A percentile compares a stretch with the other conserved stretches of the same genome.
These are phyloP conservation scores for Etheostoma spectabile DNA, from an alignment of 2,113 vertebrate genomes.

Conservation along the genomic window DNA sequence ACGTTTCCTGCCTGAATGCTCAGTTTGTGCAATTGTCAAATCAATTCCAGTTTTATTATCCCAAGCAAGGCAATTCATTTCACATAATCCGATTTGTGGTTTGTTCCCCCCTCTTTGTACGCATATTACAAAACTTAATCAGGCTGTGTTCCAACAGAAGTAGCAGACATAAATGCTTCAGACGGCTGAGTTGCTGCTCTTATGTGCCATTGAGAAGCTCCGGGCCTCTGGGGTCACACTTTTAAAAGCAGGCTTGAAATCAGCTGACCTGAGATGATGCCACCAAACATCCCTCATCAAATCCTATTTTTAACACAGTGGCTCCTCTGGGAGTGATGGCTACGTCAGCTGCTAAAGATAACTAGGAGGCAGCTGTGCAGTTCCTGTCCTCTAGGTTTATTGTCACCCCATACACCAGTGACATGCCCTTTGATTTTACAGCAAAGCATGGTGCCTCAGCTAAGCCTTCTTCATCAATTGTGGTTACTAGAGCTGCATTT, in stretches of 20 bases:
- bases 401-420: not conserved
- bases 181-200: constrained; percentile 2
- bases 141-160: not conserved
- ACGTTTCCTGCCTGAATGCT: not conserved
- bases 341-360: constrained; percentile 16
- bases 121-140: not conserved
- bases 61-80: constrained; percentile 4
- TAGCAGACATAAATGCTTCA: not conserved
- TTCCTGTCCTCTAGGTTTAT: constrained; percentile 1
- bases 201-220: not conserved
- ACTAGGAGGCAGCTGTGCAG: constrained; percentile 7
- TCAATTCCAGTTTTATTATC: constrained; percentile 9
- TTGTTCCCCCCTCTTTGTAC: not conserved
- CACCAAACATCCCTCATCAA: constrained; percentile 38
- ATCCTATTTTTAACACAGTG: constrained; percentile 38
- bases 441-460: not conserved
- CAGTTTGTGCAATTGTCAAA: not conserved
- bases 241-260: constrained; percentile 42
- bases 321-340: constrained; percentile 12
- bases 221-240: not conserved
- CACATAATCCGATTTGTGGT: constrained; percentile 1
- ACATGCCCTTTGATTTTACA: constrained; percentile 2
- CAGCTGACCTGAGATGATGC: constrained; percentile 28
- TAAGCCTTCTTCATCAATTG: not conserved
- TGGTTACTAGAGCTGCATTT: not conserved